Percentiles rank a stretch among this genome's conserved stretches.
phyloP scores from a whole-genome alignment of 1,140 invertebrate genomes.

The Camponotus floridanus region DNA sequence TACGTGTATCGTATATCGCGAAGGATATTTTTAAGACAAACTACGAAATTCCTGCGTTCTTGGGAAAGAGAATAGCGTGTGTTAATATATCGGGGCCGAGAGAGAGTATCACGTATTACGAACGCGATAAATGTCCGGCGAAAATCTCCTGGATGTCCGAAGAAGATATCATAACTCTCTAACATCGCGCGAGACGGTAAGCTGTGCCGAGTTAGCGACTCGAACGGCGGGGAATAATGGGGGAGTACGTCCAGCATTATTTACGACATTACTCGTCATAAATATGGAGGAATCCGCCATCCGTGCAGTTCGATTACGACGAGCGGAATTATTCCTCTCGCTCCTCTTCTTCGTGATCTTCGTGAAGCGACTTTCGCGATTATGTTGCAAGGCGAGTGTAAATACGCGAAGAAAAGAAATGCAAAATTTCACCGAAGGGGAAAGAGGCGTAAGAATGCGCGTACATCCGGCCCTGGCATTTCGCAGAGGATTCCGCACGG shows the following conservation, averaged over 20 bases:
- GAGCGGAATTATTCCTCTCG: not conserved
- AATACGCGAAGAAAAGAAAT: constrained; percentile 6
- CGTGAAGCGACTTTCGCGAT: constrained; percentile 11
- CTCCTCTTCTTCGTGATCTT: not conserved
- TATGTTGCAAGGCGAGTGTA: not conserved
- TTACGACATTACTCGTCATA: constrained; percentile 64
- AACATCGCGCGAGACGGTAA: constrained; percentile 32
- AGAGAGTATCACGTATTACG: constrained; percentile 16
- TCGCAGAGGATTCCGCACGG: constrained; percentile 45
- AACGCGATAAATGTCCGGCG: constrained; percentile 52
- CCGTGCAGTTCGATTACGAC: constrained; percentile 47
- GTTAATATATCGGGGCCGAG: not conserved
- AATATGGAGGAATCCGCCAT: constrained; percentile 48
- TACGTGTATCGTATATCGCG: not conserved
- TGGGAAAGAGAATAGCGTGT: not conserved
- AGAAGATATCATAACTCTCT: constrained; percentile 55
- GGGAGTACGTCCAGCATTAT: constrained; percentile 45
- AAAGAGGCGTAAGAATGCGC: constrained; percentile 42
- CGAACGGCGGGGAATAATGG: constrained; percentile 37
- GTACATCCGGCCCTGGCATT: constrained; percentile 70
- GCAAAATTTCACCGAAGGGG: not conserved
- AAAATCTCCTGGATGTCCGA: constrained; percentile 26
- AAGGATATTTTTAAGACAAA: not conserved
- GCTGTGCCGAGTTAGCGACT: constrained; percentile 46
- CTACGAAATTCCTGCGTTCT: not conserved